A percentile compares a stretch with the other conserved stretches of the same genome.
phyloP scores from a whole-genome alignment of 2,113 vertebrate genomes.

The Micronisus gabar region DNA sequence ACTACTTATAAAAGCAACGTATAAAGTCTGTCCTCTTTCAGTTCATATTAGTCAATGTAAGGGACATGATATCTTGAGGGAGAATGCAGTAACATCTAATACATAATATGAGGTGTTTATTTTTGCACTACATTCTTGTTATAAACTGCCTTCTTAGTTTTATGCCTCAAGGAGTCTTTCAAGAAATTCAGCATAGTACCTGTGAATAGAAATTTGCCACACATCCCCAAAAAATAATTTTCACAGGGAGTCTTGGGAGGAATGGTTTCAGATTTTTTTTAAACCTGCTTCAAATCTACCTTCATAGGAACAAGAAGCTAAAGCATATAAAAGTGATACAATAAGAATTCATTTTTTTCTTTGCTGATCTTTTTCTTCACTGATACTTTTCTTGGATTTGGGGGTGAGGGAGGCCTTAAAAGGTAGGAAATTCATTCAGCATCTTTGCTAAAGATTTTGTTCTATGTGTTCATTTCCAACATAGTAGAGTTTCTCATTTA shows the following conservation, averaged over 20 bases:
- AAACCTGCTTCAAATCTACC: not conserved
- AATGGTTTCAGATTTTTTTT: not conserved
- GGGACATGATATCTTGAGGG: not conserved
- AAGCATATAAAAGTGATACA: not conserved
- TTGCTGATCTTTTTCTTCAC: not conserved
- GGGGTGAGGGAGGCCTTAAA: not conserved
- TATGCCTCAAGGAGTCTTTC: not conserved
- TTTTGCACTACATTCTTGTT: not conserved
- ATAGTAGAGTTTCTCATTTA: not conserved
- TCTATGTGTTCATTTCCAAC: not conserved
- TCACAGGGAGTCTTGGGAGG: not conserved
- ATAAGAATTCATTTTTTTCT: not conserved
- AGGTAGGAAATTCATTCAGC: not conserved
- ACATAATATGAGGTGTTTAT: not conserved
- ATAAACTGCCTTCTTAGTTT: not conserved
- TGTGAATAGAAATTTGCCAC: not conserved
- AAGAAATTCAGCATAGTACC: not conserved
- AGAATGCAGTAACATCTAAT: not conserved
- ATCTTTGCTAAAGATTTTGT: not conserved
- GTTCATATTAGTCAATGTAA: not conserved
- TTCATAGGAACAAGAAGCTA: not conserved
- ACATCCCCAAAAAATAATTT: not conserved
- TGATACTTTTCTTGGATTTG: not conserved
- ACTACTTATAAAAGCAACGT: not conserved
- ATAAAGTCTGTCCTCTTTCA: not conserved